Conservation (phyloP, 2,113 vertebrate genomes). For the zebrafish (Danio rerio) region DNA sequence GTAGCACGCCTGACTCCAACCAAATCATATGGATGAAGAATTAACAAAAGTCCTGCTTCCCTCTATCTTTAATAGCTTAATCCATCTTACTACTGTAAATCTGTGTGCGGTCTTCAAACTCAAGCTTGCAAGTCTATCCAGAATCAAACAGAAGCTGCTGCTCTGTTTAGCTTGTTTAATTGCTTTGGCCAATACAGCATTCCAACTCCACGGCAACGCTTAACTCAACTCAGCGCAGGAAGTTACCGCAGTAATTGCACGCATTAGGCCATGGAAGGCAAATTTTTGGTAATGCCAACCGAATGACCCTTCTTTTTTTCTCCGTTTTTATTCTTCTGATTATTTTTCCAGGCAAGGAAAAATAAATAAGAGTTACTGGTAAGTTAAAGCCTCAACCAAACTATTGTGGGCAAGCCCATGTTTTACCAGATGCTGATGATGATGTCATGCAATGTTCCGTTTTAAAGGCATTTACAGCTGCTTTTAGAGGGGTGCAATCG, state of each 20-base stretch:
- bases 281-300: constrained; percentile 20
- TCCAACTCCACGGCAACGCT: constrained; percentile 39
- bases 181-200: constrained; percentile 19
- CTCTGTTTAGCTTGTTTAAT: constrained; percentile 11
- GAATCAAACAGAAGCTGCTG: neutral
- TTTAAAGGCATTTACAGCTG: constrained; percentile 52
- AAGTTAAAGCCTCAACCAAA: constrained; percentile 37
- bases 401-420: constrained; percentile 47
- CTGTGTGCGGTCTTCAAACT: no score
- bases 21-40: no score
- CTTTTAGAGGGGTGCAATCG: constrained; percentile 60
- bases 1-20: no score
- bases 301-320: neutral
- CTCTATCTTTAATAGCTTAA: no score
- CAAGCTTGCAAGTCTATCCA: neutral
- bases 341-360: constrained; percentile 46
- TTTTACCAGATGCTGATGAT: constrained; percentile 63
- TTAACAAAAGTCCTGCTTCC: no score
- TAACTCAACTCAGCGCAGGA: constrained; percentile 35
- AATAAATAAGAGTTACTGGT: constrained; percentile 47
- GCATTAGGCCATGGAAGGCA: neutral
- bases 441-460: constrained; percentile 69
- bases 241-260: constrained; percentile 38
- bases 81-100: no score
- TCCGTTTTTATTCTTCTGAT: constrained; percentile 24